Evolutionary conservation across 2,113 vertebrate genomes (phyloP).

Genomic region (Struthidea cinerea): DNA sequence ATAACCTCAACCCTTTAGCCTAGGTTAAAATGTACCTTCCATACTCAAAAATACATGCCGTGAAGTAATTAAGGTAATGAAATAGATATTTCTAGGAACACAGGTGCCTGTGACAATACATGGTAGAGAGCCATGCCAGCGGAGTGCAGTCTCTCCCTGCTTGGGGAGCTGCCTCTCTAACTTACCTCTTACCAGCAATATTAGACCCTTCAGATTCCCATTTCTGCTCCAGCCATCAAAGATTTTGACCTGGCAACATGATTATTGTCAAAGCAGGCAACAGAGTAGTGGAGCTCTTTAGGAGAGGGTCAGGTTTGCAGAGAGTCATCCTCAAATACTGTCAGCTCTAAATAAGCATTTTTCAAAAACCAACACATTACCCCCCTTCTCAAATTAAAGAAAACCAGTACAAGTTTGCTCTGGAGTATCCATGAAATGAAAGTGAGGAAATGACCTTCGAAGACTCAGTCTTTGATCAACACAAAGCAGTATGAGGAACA

Average conservation of each 20-base stretch:
- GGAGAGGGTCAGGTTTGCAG: background rate
- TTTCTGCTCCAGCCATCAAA: background rate
- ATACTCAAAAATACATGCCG: background rate
- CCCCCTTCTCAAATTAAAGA: background rate
- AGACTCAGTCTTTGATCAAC: background rate
- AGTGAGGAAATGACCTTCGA: background rate
- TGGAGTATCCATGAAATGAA: background rate
- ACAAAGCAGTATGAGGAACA: background rate
- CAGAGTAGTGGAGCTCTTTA: background rate
- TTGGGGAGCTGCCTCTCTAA: background rate
- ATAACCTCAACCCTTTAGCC: background rate
- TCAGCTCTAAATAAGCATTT: background rate
- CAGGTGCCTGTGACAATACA: fast-evolving
- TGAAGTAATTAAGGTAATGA: background rate
- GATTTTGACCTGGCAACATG: background rate
- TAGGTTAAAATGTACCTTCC: background rate
- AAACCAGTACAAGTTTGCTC: background rate
- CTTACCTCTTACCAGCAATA: background rate
- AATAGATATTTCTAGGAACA: background rate
- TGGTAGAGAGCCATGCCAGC: background rate
- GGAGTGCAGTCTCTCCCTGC: background rate
- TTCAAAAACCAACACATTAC: background rate
- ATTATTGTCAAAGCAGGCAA: background rate
- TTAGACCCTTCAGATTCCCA: background rate
- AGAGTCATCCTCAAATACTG: background rate